phyloP scores from a whole-genome alignment of 2,113 vertebrate genomes.

The Lophotis ruficrista region DNA sequence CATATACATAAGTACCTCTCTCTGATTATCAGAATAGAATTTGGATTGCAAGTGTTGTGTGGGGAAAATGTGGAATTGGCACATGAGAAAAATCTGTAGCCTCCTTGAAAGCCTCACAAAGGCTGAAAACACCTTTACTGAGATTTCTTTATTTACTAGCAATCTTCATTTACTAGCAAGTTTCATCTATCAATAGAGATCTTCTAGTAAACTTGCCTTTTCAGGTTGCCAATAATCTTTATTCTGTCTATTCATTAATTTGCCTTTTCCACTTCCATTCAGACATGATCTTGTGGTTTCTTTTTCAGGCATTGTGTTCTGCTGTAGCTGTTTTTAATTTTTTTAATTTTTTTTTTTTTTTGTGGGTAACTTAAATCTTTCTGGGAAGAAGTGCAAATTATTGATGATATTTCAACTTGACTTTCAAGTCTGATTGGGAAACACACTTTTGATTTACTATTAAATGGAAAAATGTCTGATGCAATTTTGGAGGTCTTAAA shows the following conservation, averaged over 20 bases:
- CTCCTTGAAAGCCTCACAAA: not conserved
- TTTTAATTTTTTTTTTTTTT: not conserved
- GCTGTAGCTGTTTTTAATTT: not conserved
- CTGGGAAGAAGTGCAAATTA: constrained; percentile 20
- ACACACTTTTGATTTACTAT: constrained; percentile 45
- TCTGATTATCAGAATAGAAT: not conserved
- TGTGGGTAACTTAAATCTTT: not conserved
- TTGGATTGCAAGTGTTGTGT: not conserved
- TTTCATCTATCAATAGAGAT: not conserved
- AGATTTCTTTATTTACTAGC: not conserved
- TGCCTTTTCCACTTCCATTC: not conserved
- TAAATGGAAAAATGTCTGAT: constrained; percentile 43
- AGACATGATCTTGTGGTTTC: not conserved
- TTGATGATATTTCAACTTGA: constrained; percentile 7
- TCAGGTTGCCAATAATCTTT: not conserved
- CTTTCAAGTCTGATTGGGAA: constrained; percentile 54
- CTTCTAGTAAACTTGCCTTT: not conserved
- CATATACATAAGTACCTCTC: accelerated
- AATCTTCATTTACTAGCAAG: not conserved
- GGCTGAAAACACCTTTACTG: not conserved
- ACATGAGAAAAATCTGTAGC: not conserved
- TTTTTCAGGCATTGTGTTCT: not conserved
- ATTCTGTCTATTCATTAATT: not conserved
- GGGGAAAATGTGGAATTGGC: not conserved
- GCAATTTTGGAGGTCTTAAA: constrained; percentile 60